Conservation (phyloP, 2,113 vertebrate genomes). For the Heloderma charlesbogerti region DNA sequence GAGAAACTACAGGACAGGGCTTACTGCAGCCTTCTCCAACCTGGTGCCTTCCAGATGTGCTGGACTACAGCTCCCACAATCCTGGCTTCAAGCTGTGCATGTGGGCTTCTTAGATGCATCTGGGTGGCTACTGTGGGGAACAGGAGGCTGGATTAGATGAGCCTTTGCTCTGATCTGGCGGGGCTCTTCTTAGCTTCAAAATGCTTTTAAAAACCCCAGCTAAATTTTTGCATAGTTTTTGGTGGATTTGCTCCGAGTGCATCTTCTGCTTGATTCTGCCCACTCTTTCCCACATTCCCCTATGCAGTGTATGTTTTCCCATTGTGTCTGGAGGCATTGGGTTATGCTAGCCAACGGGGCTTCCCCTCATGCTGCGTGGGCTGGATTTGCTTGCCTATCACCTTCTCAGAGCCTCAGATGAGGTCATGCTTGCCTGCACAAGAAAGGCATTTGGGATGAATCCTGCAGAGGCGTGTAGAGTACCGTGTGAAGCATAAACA, state of each 20-base stretch:
- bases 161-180: not conserved
- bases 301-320: not conserved
- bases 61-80: no score
- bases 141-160: not conserved
- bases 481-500: slow-evolving; percentile 64
- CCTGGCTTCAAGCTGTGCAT: not conserved
- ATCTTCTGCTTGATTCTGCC: not conserved
- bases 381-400: not conserved
- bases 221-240: not conserved
- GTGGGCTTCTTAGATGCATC: not conserved
- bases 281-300: not conserved
- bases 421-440: not conserved
- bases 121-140: not conserved
- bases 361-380: not conserved
- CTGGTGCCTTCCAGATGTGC: no score
- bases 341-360: not conserved
- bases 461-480: not conserved
- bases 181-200: not conserved
- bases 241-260: not conserved
- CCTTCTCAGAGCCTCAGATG: not conserved
- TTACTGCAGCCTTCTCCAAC: no score
- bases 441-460: not conserved
- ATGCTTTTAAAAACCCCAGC: not conserved
- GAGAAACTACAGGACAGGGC: no score
- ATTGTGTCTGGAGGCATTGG: not conserved